A percentile compares a stretch with the other conserved stretches of the same genome.
Conservation (phyloP, 2,113 vertebrate genomes). For the mouse (Mus musculus) region DNA sequence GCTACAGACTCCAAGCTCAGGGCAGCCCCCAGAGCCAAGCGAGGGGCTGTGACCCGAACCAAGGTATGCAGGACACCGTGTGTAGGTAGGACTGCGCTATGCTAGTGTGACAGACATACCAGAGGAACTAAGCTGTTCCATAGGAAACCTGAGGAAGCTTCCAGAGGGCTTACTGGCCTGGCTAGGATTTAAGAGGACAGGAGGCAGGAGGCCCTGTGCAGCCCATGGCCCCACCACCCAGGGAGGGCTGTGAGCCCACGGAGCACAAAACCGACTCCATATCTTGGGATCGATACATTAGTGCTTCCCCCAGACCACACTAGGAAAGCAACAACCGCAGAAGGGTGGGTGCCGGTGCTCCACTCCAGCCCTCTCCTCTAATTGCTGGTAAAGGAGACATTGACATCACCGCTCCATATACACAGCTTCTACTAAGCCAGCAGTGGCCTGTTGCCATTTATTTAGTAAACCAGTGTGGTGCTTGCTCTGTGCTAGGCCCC, state of each 20-base stretch:
- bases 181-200: background rate
- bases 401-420: rapidly evolving
- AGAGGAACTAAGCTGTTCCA: background rate
- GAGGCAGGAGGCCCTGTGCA: background rate
- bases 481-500: background rate
- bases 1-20: background rate
- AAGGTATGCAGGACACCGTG: background rate
- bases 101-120: too few relatives aligned
- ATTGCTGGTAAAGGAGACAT: too few relatives aligned
- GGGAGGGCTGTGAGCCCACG: background rate
- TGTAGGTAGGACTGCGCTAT: background rate
- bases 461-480: background rate
- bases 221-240: background rate
- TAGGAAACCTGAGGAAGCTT: background rate
- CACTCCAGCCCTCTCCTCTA: background rate
- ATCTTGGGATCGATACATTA: background rate
- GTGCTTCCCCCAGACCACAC: background rate
- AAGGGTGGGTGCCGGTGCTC: rapidly evolving
- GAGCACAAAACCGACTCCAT: background rate
- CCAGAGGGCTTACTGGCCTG: background rate
- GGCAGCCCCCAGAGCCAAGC: rapidly evolving
- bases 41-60: background rate
- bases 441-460: background rate
- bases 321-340: background rate
- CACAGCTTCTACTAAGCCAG: too few relatives aligned